Percentiles rank a stretch among this genome's conserved stretches.
Evolutionary conservation across 2,888 invertebrate species (phyloP).

Genomic region (Tachina lurida): DNA sequence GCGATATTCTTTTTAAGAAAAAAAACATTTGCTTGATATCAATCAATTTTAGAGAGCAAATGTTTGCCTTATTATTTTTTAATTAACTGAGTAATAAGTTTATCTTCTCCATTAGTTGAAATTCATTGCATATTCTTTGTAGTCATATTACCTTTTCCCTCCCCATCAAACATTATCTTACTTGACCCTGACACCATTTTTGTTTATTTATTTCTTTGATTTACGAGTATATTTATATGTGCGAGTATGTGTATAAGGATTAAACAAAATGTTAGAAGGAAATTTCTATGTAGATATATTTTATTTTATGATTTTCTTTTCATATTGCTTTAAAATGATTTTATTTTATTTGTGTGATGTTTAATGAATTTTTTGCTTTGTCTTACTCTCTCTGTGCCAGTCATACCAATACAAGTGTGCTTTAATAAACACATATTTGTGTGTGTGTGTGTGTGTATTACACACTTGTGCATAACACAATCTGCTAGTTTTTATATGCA

Average conservation of each 20-base stretch:
- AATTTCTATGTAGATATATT: conserved; percentile 16
- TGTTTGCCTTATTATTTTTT: no score
- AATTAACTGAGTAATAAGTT: no score
- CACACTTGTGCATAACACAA: not conserved
- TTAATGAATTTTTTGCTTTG: conserved; percentile 30
- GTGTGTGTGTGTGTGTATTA: not conserved
- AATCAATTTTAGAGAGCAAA: no score
- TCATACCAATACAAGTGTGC: no score
- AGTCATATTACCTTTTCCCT: no score
- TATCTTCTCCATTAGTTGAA: no score
- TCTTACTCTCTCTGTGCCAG: not conserved
- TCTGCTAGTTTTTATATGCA: conserved; percentile 31
- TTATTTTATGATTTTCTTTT: conserved; percentile 13
- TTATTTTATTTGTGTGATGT: conserved; percentile 31
- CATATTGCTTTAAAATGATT: conserved; percentile 27
- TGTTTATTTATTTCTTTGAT: not conserved
- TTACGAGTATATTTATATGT: not conserved
- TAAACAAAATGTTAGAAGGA: conserved; percentile 21
- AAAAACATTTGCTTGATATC: no score
- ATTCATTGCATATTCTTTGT: no score
- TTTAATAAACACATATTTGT: not conserved
- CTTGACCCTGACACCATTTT: conserved; percentile 33
- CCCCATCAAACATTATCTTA: no score
- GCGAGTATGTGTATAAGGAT: not conserved
- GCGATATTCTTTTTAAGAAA: no score